A percentile compares a stretch with the other conserved stretches of the same genome.
These are phyloP conservation scores for Brachycybe producta DNA, from an alignment of 2,888 invertebrate genomes.

Conservation along the genomic window DNA sequence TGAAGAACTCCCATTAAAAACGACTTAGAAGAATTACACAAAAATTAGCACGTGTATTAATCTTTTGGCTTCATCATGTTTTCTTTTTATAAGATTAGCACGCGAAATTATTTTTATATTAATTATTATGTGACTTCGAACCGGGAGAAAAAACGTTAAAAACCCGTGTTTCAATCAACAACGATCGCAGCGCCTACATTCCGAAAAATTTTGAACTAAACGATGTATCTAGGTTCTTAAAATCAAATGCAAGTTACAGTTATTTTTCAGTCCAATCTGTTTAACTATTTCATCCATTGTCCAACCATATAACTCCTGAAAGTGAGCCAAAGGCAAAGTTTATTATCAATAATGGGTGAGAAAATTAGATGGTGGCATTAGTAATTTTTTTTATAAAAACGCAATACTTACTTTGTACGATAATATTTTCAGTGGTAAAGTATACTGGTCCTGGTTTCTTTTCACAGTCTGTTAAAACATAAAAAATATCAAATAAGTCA, in stretches of 20 bases:
- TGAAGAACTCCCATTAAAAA: too few relatives aligned
- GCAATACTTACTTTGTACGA: slow-evolving; percentile 61
- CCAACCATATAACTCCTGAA: slow-evolving; percentile 87
- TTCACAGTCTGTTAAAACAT: slow-evolving; percentile 85
- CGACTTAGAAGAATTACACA: too few relatives aligned
- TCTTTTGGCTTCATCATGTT: too few relatives aligned
- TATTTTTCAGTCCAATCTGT: slow-evolving; percentile 70
- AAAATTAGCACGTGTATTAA: too few relatives aligned
- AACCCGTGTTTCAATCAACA: too few relatives aligned
- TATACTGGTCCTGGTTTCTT: slow-evolving; percentile 83
- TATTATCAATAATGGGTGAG: not conserved
- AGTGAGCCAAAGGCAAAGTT: slow-evolving; percentile 16
- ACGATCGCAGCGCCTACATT: too few relatives aligned
- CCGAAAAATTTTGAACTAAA: too few relatives aligned
- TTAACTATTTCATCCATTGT: slow-evolving; percentile 96
- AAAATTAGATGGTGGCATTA: not conserved
- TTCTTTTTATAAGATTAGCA: too few relatives aligned
- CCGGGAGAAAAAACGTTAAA: too few relatives aligned
- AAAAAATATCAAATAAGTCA: not conserved
- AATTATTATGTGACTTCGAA: too few relatives aligned
- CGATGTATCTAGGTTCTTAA: too few relatives aligned
- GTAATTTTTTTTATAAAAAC: not conserved
- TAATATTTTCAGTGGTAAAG: slow-evolving; percentile 81
- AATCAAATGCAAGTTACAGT: slow-evolving; percentile 49
- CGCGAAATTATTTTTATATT: too few relatives aligned